Evolutionary conservation across 2,113 vertebrate species (phyloP), one percentile per base, ranked within the genome.

Genomic region (Cichladusa arquata): DNA sequence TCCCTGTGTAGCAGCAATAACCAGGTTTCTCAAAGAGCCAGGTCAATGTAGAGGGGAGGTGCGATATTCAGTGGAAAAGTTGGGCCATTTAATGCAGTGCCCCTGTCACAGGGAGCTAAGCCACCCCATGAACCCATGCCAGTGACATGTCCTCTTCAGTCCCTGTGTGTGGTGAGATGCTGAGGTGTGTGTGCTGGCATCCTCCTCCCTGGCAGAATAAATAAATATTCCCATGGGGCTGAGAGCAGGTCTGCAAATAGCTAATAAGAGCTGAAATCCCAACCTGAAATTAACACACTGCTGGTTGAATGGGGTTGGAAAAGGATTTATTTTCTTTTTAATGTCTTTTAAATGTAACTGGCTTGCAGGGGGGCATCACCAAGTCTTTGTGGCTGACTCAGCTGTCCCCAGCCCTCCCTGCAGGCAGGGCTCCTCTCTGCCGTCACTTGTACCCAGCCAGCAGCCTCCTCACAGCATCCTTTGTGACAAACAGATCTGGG

Each of bases 211-310:
- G 1, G 36, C 25, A 45, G 70, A 79, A 42, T 60, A 83, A 94
- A 62, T 69, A 80, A 90, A 66, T 56, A 40, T 12, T 77, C 50
- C 62, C 3, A 0, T 33, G 47, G 70, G 62, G 17, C 62, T 92
- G 84, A 88, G 54, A 79, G 53, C 19, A 36, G 45, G 22, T 48
- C 81, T 77, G 62, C 34, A 73, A 81, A 82, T 50, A 88, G 33
- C 83, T 89, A 84, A 45, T 48, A 45, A 57, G 54, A 85, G 31
- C 66, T 93, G 92, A 90, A 96, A 95, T 85, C 74, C 58, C 45
- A 95, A 17, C 90, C 90, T 61, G 85, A 86, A 92, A 93, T 95
- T 62, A 87, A 24, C 22, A 15, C 34, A 17, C 54, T 48, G 84
- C 40, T 54, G 71, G 6, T 19, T 92, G 71, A 86, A 88, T 50